Base-by-base conservation (phyloP, 2,888 invertebrate genomes). In the Andrena minutula region DNA sequence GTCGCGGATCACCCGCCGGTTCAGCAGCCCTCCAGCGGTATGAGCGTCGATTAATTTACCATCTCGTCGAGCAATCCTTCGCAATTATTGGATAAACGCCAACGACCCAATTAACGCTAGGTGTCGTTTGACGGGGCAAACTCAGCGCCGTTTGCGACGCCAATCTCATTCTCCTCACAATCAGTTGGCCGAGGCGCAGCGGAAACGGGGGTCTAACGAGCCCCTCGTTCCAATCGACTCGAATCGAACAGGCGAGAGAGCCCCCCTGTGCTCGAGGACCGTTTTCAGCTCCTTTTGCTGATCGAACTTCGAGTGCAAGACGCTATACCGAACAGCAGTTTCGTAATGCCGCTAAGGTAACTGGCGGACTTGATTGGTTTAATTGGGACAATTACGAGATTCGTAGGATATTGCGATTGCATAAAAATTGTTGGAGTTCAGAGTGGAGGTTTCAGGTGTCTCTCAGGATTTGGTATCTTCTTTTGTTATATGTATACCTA, bases 71-170 rank as follows among this genome's bases (percentile, higher is more conserved):
- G 41, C 70, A 63, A 75, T 75, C 73, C 30, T 75, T 69, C 66
- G 76, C 81, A 79, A 88, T 84, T 81, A 71, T 81, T 69, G 75
- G 69, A 51, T 79, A 80, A 88, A 86, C 75, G 75, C 32, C 74
- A 49, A 86, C 77, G 84, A 79, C 32, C 79, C 71, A 86, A 86
- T 87, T 84, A 87, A 88, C 76, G 61, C 74, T 66, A 20, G 58
- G 58, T 35, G 12, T 61, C 26, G 10, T 12, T 3, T 23, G 20
- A 20, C 51, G 51, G 20, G 35, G 16, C 20, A 47, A 32, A n/a
- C 60, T 28, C 20, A 51, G 56, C 23, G 3, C 26, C 56, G 23
- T 10, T 41, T 56, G 26, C 56, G 56, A 56, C 56, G 56, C 23
- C 60, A 51, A 12, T 47, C n/a, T 41, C 8, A 2, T 47, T 56